Base-by-base conservation (phyloP, 2,113 vertebrate genomes). In the Engystomops pustulosus region DNA sequence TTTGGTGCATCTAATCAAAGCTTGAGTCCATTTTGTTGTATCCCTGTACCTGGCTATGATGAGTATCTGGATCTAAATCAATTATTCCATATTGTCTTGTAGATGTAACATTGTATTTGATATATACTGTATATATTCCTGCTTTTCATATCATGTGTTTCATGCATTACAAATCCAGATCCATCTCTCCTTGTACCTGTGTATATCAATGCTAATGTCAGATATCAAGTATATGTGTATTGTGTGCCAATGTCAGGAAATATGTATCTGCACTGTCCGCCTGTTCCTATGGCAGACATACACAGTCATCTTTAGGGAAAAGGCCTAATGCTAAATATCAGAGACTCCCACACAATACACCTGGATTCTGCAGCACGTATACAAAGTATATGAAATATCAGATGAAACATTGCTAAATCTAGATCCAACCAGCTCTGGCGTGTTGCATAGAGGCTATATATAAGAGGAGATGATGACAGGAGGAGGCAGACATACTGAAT, bases 21-120 rank as follows among this genome's bases (percentile, higher is more conserved):
- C 44, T 34, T 75, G 81, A 76, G 82, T 69, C 72, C 72, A 78
- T 84, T 38, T 84, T 77, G 75, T 69, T 49, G 27, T 23, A 20
- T 80, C 45, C 36, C 45, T 76, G 11, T 74, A 81, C 79, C 41
- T 80, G 27, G 38, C 65, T 38, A 23, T 18, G 12, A 55, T 38
- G 30, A 55, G 47, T 60, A 8, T 45, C 14, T 15, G n/a, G 23
- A 30, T 49, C 25, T 17, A 3, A 3, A 20, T 27, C 7, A 18
- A 18, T 25, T 27, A 9, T 49, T 30, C 2, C 9, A 49, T 8
- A 47, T 49, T 30, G 15, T 47, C 41, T 6, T 44, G 14, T 47
- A 49, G 14, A 17, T 9, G 3, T 18, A 27, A 7, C 23, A 47
- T 12, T 41, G 44, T 45, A 45, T 45, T 12, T 45, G 9, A 41